Evolutionary conservation across 2,113 vertebrate species (phyloP), one percentile per base, ranked within the genome.

Genomic region (Platichthys stellatus): DNA sequence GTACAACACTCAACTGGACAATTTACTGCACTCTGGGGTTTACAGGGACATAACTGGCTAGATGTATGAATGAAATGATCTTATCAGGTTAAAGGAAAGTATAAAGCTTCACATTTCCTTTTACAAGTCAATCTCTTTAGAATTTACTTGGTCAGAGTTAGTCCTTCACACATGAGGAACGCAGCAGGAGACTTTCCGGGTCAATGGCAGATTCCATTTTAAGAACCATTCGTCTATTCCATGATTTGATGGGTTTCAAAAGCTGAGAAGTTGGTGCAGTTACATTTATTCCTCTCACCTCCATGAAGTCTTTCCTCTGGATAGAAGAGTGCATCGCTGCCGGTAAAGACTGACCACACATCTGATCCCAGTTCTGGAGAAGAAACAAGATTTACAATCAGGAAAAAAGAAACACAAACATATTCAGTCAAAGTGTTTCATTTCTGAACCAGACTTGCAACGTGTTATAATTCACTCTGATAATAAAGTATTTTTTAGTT

Each of bases 291-390:
- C 59, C 38, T 24, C 84, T 86, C 85, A 98, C 98, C 96, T 99
- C 98, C 97, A 99, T 98, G 81, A 99, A 99, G 93, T 99, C 97
- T 85, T 98, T 99, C 81, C 97, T 97, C 92, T 98, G 97, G 88
- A 89, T 97, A 67, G 98, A 98, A 3, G 95, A 95, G 82, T 97
- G 96, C 80, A 99, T 93, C 81, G 96, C 94, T 8, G 96, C 91
- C 1, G 96, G 96, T 71, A 96, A 91, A 67, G 95, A 94, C 86
- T 96, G 96, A 67, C 96, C 94, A 0, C 96, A 96, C 84, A 97
- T 98, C 93, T 96, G 97, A 93, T 98, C 96, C 97, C 97, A 98
- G 91, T 95, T 97, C 97, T 98, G 79, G 0, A 74, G 56, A 71
- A 1, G 14, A 80, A 53, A 85, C 8, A 43, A 26, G 10, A 24